Base-by-base conservation (phyloP, 1,140 invertebrate species). In the Scaptomyza graminum region DNA sequence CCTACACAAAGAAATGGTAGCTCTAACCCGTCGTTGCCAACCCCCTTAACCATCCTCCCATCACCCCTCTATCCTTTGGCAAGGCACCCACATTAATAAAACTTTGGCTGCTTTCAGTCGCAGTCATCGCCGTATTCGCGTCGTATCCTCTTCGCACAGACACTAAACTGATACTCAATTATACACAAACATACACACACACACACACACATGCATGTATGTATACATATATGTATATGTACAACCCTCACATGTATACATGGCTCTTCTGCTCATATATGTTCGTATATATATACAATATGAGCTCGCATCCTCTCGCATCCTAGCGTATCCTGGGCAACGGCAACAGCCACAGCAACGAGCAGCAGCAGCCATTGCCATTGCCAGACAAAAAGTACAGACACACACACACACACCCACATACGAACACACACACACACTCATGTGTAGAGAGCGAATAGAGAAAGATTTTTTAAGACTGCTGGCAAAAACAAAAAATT, bases 131-230 rank as follows among this genome's bases (percentile, higher is more conserved):
- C 44, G 43, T 73, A 44, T 65, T 59, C 62, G 51, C 67, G 44
- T 7, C 8, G 6, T 34, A 6, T 9, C 31, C 8, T 9, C 8
- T 34, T 9, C 7, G 7, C 31, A 55, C 82, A 87, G 82, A 73
- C 79, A 82, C 82, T 87, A 79, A 88, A 87, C 82, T 87, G 82
- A 87, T 85, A 85, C 82, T 85, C 82, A 85, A 85, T 85, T 85
- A 85, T 87, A 84, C 78, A 69, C 74, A 72, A 55, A 65, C 74
- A 74, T 65, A 70, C 44, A 57, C 59, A 65, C 56, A 22, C 54
- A 22, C 28, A 41, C 28, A 55, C 52, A 13, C 56, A 47, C 47
- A 50, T 52, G 39, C 34, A 34, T 49, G 49, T 37, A 49, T 31
- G 18, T 18, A 31, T 4, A 47, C 8, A n/a, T 41, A 44, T 44